Percentiles rank a stretch among this genome's conserved stretches.
Evolutionary conservation across 2,888 invertebrate genomes (phyloP).

Genomic region (Watsonalla cultraria): DNA sequence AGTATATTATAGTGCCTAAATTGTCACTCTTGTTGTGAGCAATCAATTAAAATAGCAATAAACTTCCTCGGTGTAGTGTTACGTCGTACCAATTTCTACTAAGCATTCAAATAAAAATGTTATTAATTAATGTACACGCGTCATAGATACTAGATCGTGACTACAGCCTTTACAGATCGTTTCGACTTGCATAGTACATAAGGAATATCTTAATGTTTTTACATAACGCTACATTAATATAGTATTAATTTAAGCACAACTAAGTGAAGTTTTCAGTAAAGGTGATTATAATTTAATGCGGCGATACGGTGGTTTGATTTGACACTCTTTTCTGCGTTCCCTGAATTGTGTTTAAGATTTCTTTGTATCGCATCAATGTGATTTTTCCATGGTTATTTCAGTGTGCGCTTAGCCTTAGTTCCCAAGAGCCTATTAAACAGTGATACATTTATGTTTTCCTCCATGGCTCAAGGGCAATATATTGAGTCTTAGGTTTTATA

Average conservation of each 20-base stretch:
- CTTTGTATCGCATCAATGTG: too few relatives aligned
- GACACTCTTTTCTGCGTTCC: not conserved
- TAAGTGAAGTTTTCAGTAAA: not conserved
- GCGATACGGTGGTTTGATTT: not conserved
- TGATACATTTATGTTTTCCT: too few relatives aligned
- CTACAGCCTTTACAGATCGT: not conserved
- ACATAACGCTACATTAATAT: not conserved
- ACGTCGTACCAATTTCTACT: too few relatives aligned
- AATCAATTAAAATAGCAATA: not conserved
- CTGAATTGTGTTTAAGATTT: too few relatives aligned
- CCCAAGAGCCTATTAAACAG: too few relatives aligned
- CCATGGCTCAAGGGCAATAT: too few relatives aligned
- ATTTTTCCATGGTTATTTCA: too few relatives aligned
- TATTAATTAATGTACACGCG: too few relatives aligned
- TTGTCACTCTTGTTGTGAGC: not conserved
- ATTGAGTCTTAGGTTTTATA: too few relatives aligned
- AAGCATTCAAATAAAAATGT: too few relatives aligned
- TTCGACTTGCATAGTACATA: not conserved
- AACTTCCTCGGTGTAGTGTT: too few relatives aligned
- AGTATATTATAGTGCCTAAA: not conserved
- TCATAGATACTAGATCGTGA: not conserved
- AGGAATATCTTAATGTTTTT: not conserved
- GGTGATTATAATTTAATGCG: not conserved
- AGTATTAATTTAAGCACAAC: slow-evolving; percentile 1
- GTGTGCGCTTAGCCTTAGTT: too few relatives aligned